Percentiles rank a stretch among this genome's conserved stretches.
Conservation (phyloP, 2,797 vertebrate genomes). For the Hydrocynus forskahlii region DNA sequence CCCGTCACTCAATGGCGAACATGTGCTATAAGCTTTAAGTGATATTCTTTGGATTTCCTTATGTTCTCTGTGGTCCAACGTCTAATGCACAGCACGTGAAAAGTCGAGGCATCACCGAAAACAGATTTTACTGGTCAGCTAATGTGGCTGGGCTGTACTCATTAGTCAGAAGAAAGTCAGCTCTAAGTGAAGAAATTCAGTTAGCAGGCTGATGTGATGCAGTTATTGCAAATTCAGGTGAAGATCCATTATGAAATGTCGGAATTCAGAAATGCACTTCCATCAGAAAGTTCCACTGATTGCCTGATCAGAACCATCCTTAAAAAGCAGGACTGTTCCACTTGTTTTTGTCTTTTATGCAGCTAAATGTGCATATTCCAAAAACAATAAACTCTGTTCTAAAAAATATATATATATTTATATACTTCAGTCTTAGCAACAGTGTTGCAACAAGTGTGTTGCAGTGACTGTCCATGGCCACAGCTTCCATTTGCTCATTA, state of each 20-base stretch:
- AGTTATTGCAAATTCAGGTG: slow-evolving; percentile 22
- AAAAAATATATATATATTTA: slow-evolving; percentile 50
- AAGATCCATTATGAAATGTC: slow-evolving; percentile 30
- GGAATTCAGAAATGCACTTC: slow-evolving; percentile 22
- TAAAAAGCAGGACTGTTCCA: not conserved
- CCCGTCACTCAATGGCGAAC: slow-evolving; percentile 50
- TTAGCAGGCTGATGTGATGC: slow-evolving; percentile 20
- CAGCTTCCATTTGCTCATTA: slow-evolving; percentile 12
- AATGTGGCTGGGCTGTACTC: not conserved
- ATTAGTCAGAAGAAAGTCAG: not conserved
- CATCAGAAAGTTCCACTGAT: slow-evolving; percentile 12
- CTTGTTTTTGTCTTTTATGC: not conserved
- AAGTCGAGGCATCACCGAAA: not conserved
- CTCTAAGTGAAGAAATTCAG: slow-evolving; percentile 13
- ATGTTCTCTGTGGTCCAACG: slow-evolving; percentile 44
- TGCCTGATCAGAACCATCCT: not conserved
- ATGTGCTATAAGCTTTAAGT: slow-evolving; percentile 56
- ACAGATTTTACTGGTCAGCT: not conserved
- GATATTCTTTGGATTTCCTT: slow-evolving; percentile 77
- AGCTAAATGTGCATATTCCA: not conserved
- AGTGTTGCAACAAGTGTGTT: not conserved
- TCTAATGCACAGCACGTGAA: slow-evolving; percentile 15
- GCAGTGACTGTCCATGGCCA: not conserved
- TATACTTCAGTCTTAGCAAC: slow-evolving; percentile 20
- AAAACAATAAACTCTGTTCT: slow-evolving; percentile 54